phyloP scores from a whole-genome alignment of 2,113 vertebrate genomes.

The Macquaria ambigua region DNA sequence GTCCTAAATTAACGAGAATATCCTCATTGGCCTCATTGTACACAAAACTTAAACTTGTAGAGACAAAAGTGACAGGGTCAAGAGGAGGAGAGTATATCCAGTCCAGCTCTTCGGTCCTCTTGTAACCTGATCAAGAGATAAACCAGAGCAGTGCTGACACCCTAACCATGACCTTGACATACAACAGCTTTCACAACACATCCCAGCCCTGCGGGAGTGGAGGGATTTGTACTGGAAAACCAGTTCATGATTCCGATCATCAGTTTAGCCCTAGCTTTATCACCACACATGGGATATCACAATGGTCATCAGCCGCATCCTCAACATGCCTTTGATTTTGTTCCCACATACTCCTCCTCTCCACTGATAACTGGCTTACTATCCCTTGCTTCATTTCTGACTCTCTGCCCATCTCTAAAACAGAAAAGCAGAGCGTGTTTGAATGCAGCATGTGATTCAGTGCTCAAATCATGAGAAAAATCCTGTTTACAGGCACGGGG shows the following conservation, averaged over 20 bases:
- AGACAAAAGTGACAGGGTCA: slow-evolving; percentile 36
- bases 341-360: slow-evolving; percentile 15
- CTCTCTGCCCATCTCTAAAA: not conserved
- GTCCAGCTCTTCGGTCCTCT: slow-evolving; percentile 34
- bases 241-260: slow-evolving; percentile 1
- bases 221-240: not conserved
- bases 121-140: slow-evolving; percentile 55
- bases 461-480: slow-evolving; percentile 67
- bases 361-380: slow-evolving; percentile 18
- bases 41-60: not conserved
- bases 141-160: slow-evolving; percentile 59
- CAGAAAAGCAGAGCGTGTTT: slow-evolving; percentile 16
- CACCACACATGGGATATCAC: slow-evolving; percentile 3
- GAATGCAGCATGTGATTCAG: slow-evolving; percentile 62
- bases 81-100: slow-evolving; percentile 25
- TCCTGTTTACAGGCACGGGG: slow-evolving; percentile 69
- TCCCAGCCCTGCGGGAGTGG: not conserved
- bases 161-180: slow-evolving; percentile 23
- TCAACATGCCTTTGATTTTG: not conserved
- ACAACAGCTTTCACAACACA: slow-evolving; percentile 47
- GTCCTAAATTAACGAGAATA: not conserved
- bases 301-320: slow-evolving; percentile 9
- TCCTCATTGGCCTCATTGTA: not conserved
- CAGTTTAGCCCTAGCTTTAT: slow-evolving; percentile 15
- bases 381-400: not conserved